Percentiles rank a stretch among this genome's conserved stretches.
Evolutionary conservation across 35 echinoderm and acorn worm species (phyloP).

Genomic region (Ophioderma brevispina): DNA sequence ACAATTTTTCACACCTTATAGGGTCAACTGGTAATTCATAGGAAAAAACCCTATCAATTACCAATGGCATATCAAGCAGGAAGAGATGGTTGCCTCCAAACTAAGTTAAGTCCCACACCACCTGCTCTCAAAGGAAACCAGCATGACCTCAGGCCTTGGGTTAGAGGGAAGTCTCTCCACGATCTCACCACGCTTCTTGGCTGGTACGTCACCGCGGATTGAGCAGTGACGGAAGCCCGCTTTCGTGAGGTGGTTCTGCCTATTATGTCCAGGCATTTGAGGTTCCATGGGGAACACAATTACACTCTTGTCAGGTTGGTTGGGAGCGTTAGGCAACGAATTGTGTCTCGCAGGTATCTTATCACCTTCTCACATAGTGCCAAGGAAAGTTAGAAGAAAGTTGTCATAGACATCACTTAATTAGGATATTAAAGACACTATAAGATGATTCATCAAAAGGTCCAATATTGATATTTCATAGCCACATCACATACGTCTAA

Average conservation of each 20-base stretch:
- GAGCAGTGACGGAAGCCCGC: conserved; percentile 62
- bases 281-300: conserved; percentile 97
- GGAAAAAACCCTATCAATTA: conserved; percentile 22
- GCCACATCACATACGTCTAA: too few relatives aligned
- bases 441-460: too few relatives aligned
- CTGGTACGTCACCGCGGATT: conserved; percentile 78
- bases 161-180: conserved; percentile 93
- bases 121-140: conserved; percentile 88
- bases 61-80: conserved; percentile 97
- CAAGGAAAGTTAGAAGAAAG: too few relatives aligned
- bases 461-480: too few relatives aligned
- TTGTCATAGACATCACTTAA: too few relatives aligned
- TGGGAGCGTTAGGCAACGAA: conserved; percentile 5
- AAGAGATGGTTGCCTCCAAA: conserved; percentile 97
- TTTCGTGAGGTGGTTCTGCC: conserved; percentile 50
- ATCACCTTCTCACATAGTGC: conserved; percentile 67
- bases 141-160: conserved; percentile 67
- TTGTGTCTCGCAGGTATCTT: conserved; percentile 32
- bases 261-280: conserved; percentile 92
- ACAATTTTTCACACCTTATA: too few relatives aligned
- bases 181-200: conserved; percentile 78
- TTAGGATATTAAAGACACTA: too few relatives aligned
- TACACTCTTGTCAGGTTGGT: conserved; percentile 74
- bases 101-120: conserved; percentile 90
- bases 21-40: too few relatives aligned